Evolutionary conservation across 1,140 invertebrate genomes (phyloP).

Genomic region (Orchesella cincta): DNA sequence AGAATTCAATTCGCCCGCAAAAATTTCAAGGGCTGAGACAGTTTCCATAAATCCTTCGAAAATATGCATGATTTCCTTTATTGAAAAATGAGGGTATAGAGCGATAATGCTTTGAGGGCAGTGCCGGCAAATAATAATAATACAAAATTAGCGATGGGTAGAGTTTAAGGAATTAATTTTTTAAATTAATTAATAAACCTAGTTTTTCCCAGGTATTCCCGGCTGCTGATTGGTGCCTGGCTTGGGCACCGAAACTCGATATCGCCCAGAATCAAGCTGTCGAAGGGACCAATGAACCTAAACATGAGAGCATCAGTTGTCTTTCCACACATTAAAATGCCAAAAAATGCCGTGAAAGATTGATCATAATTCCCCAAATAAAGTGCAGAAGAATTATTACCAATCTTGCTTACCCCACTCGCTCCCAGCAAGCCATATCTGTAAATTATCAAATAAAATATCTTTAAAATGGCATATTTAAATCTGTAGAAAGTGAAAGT

Average conservation of each 20-base stretch:
- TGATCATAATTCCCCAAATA: too few species aligned
- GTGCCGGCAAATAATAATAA: too few species aligned
- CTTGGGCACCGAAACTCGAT: conserved; percentile 2
- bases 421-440: conserved; percentile 19
- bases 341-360: too few species aligned
- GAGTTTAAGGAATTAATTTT: too few species aligned
- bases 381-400: too few species aligned
- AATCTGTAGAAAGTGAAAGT: not conserved
- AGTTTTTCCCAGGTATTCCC: not conserved
- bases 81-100: conserved; percentile 89
- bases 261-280: conserved; percentile 1
- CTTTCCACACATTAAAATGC: conserved; percentile 28
- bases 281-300: conserved; percentile 18
- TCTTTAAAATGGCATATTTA: not conserved
- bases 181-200: too few species aligned
- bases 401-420: too few species aligned
- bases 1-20: conserved; percentile 80
- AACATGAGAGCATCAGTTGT: conserved; percentile 23
- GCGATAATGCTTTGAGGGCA: conserved; percentile 83
- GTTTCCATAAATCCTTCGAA: conserved; percentile 90
- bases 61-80: conserved; percentile 92
- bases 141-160: too few species aligned
- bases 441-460: not conserved
- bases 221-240: not conserved
- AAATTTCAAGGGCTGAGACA: conserved; percentile 77